Evolutionary conservation across 2,888 invertebrate species (phyloP), one percentile per base, ranked within the genome.

Genomic region (Mythimna albipuncta): DNA sequence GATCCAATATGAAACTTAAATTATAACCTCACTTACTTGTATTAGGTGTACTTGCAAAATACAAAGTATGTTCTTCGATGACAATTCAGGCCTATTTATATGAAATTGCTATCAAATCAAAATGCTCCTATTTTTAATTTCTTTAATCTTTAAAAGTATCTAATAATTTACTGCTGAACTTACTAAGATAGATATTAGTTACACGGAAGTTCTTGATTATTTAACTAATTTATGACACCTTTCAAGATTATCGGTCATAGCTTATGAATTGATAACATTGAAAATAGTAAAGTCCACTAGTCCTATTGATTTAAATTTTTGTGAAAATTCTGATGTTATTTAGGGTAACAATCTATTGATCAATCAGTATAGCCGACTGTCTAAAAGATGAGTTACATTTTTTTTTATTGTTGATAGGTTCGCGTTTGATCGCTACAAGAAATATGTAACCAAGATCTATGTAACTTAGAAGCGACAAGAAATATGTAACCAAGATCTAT

Each of bases 71-170:
- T 0, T 64, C 50, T 64, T 52, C n/a, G n/a, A 64, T 75, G 21
- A 21, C 35, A 67, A 69, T 66, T 62, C 61, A 54, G 19, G 19
- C 21, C 21, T 44, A 78, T 85, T 64, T 85, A 86, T 86, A 86
- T 61, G 54, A 74, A 79, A 69, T 19, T 54, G 67, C 79, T 85
- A 85, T 86, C 85, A 72, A 75, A 70, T 77, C 32, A 52, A 41
- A 55, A 70, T 55, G 19, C 32, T 44, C 9, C 57, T 68, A 65
- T 38, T 67, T 62, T 67, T 38, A 44, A 38, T 32, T 21, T 10
- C 32, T 38, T 11, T 69, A 64, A 81, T 75, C 69, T 32, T 21
- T 68, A 21, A 58, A 65, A 68, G 63, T 74, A 26, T 26, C 26
- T 26, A 64, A 57, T 61, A 21, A 3, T 52, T 35, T 21, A 11